Percentiles rank a stretch among this genome's conserved stretches.
Evolutionary conservation across 2,888 invertebrate species (phyloP).

Genomic region (Unio pictorum): DNA sequence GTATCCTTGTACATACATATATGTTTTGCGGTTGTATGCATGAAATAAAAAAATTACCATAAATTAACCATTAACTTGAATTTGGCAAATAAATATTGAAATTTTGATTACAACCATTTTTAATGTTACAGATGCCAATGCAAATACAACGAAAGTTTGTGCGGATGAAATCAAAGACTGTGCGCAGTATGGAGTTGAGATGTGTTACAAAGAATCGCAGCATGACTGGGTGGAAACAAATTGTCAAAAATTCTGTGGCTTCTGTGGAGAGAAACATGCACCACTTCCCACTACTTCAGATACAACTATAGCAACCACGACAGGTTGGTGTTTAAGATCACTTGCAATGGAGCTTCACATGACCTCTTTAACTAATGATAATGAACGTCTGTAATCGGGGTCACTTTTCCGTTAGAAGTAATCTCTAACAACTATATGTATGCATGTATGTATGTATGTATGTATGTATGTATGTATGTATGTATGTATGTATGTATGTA

Average conservation of each 20-base stretch:
- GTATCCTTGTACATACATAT: too few species aligned
- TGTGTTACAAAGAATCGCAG: slow-evolving; percentile 19
- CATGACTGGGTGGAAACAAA: slow-evolving; percentile 36
- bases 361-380: too few species aligned
- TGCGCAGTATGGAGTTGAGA: slow-evolving; percentile 16
- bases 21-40: too few species aligned
- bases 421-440: too few species aligned
- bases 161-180: slow-evolving; percentile 25
- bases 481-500: too few species aligned
- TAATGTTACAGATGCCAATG: not conserved
- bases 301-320: slow-evolving; percentile 10
- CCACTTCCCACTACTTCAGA: slow-evolving; percentile 5
- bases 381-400: too few species aligned
- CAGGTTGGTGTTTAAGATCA: slow-evolving; percentile 14
- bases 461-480: too few species aligned
- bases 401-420: too few species aligned
- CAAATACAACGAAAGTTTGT: slow-evolving; percentile 7
- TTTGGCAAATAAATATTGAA: not conserved
- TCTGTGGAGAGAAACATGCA: slow-evolving; percentile 24
- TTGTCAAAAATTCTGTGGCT: slow-evolving; percentile 37
- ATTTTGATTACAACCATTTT: not conserved
- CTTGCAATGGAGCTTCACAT: too few species aligned
- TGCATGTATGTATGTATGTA: too few species aligned
- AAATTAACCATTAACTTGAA: too few species aligned
- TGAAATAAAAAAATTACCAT: too few species aligned